Evolutionary conservation across 2,797 vertebrate genomes (phyloP).

Genomic region (Anniella stebbinsi): DNA sequence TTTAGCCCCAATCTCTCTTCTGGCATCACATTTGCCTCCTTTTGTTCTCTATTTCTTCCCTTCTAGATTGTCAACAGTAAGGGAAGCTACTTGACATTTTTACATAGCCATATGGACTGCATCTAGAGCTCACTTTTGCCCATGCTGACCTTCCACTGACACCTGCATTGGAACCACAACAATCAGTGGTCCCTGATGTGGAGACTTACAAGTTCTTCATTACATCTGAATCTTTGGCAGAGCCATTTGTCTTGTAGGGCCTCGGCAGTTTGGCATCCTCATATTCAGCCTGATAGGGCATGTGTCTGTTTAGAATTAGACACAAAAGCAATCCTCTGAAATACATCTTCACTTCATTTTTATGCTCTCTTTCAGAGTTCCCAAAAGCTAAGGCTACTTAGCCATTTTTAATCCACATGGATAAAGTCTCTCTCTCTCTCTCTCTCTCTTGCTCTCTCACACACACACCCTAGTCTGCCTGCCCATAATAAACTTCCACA

Average conservation of each 20-base stretch:
- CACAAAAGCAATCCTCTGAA: constrained; percentile 47
- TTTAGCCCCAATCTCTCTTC: constrained; percentile 2
- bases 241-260: not conserved
- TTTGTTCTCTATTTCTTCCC: not conserved
- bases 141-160: not conserved
- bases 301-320: constrained; percentile 56
- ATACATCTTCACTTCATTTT: constrained; percentile 53
- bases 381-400: constrained; percentile 40
- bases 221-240: not conserved
- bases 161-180: not conserved
- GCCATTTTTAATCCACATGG: constrained; percentile 49
- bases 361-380: not conserved
- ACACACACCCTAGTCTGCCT: not conserved
- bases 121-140: not conserved
- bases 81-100: not conserved
- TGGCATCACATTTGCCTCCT: not conserved
- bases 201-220: not conserved
- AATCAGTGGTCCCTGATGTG: not conserved
- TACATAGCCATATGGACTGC: not conserved
- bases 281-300: constrained; percentile 26
- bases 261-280: constrained; percentile 35
- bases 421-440: constrained; percentile 14
- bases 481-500: constrained; percentile 33
- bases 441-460: too few species aligned
- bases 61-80: not conserved